Base-by-base conservation (phyloP, 2,797 vertebrate genomes). In the Mionectes olivaceus region DNA sequence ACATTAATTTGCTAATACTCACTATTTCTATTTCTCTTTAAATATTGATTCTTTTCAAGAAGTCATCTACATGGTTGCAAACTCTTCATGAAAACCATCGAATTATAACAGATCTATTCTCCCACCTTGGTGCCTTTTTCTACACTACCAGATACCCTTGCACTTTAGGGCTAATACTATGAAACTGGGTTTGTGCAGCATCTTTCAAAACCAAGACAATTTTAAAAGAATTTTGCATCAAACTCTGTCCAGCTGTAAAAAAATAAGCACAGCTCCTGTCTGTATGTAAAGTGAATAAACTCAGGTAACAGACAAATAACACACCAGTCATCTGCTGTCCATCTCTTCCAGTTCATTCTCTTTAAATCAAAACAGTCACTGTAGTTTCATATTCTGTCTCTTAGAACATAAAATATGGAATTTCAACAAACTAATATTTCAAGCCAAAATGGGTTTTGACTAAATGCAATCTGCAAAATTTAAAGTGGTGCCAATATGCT, bases 301-400 rank as follows among this genome's bases (percentile, higher is more conserved):
- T 61, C 74, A 86, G 69, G n/a, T 76, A 83, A 83, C 43, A 32
- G 50, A 35, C 47, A 95, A 53, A 59, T 69, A 55, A 50, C 12
- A 78, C 82, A 59, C 23, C 39, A 68, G 47, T 88, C 88, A 92
- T 75, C 75, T 89, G 84, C 65, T 91, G 63, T 87, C 69, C 75
- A 22, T 83, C 37, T 93, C 95, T 92, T 95, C 94, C 93, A 88
- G 64, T 89, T 90, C 64, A 59, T 43, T 88, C 85, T 33, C 70
- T 94, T 91, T 55, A 55, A 61, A 95, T 67, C 11, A 86, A 63
- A 90, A 89, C 47, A 69, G 65, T 77, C 87, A 93, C 2, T 30
- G 24, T 15, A 75, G 35, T 43, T 77, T 91, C 60, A 75, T 79
- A 69, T 61, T 79, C 65, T 46, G 21, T 43, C 33, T 76, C 63